Evolutionary conservation across 2,888 invertebrate genomes (phyloP), one percentile per base, ranked within the genome.

Genomic region (Eucriotettix oculatus): DNA sequence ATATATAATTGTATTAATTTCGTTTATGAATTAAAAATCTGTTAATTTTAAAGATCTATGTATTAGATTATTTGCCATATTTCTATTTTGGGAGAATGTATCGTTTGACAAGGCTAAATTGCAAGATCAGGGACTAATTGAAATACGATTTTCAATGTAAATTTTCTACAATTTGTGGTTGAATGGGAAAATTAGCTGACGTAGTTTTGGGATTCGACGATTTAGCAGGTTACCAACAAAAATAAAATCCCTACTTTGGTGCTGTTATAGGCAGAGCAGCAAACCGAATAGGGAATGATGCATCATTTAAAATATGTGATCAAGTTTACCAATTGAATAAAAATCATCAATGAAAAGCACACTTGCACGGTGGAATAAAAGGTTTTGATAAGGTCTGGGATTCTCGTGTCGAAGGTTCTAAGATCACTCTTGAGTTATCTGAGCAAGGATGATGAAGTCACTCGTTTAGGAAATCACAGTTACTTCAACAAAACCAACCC

Each of bases 351-450:
- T 57, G 55, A 10, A 79, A 81, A 64, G 75, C 84, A 67, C 85
- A 85, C 66, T 80, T 93, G 43, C 88, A 97, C 71, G 96, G 96
- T 1, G 96, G 96, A 1, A 72, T 79, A 52, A 76, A 80, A 60
- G 94, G 94, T 0, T 94, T 93, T 74, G 87, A 88, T 71, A 87
- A 88, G 76, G 80, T 79, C 65, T 91, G 90, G 90, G 76, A 81
- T 16, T 78, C 82, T 3, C 75, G 78, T 65, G 77, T 84, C 1
- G 72, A 73, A 48, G 83, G 79, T 0, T 77, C 76, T 56, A 80
- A 79, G 65, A 68, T 74, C 9, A 67, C 72, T 0, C 70, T n/a
- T 95, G 78, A 82, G 80, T 52, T 85, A 91, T 68, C 73, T 83
- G 1, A 92, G 91, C 56, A 79, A 81, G 9, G 86, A 90, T 66